Conservation (phyloP, 2,113 vertebrate species). For the Pseudorectes ferrugineus region DNA sequence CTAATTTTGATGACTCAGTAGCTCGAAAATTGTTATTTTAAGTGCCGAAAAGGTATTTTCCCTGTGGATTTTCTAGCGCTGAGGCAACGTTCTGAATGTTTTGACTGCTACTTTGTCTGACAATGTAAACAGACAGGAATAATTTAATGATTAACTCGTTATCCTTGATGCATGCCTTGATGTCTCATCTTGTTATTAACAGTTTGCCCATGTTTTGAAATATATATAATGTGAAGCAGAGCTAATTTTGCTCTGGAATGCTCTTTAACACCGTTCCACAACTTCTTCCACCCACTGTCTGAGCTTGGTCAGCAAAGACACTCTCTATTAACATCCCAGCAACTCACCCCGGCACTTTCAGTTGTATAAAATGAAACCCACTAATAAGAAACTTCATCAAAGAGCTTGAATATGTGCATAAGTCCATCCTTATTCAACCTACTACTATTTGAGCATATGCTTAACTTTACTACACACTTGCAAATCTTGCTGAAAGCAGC, state of each 20-base stretch:
- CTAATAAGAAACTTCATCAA: conserved; percentile 46
- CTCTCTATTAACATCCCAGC: conserved; percentile 12
- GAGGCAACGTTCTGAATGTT: conserved; percentile 46
- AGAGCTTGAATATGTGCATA: conserved; percentile 3
- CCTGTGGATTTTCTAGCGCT: conserved; percentile 53
- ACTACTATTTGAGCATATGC: not conserved
- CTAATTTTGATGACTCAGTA: conserved; percentile 66
- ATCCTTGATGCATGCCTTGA: conserved; percentile 58
- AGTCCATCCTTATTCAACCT: not conserved
- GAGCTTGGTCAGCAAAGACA: conserved; percentile 19
- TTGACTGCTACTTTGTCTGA: conserved; percentile 61
- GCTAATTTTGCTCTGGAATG: conserved; percentile 60
- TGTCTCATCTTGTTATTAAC: conserved; percentile 63
- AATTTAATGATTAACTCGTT: conserved; percentile 61
- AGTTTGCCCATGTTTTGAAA: conserved; percentile 49
- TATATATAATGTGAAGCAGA: conserved; percentile 35
- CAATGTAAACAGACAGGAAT: conserved; percentile 62
- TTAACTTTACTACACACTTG: not conserved
- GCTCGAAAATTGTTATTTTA: conserved; percentile 54
- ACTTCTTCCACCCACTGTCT: conserved; percentile 32
- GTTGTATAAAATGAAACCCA: not conserved
- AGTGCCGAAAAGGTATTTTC: conserved; percentile 61
- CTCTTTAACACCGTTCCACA: conserved; percentile 36
- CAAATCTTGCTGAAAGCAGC: not conserved
- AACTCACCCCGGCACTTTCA: not conserved